phyloP scores from a whole-genome alignment of 2,888 invertebrate genomes.

The Apodemia duryi region DNA sequence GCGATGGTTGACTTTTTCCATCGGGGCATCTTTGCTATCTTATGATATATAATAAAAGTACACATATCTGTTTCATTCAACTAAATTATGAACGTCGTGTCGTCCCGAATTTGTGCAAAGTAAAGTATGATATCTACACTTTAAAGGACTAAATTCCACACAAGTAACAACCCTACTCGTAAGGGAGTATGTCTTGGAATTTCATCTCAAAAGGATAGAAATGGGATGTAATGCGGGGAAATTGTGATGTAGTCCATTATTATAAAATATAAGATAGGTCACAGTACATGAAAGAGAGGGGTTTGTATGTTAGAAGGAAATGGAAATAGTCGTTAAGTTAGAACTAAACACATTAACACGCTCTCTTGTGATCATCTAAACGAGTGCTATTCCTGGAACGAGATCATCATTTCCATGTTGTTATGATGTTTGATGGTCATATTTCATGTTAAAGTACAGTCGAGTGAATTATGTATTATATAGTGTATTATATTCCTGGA shows the following conservation, averaged over 20 bases:
- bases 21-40: too few relatives aligned
- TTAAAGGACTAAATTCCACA: not conserved
- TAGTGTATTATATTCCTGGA: not conserved
- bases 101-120: not conserved
- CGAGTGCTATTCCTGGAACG: constrained; percentile 9
- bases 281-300: not conserved
- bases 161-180: not conserved
- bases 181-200: constrained; percentile 4
- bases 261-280: constrained; percentile 12
- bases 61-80: too few relatives aligned
- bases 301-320: not conserved
- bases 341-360: constrained; percentile 14
- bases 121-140: not conserved
- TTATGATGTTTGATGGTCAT: not conserved
- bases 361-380: constrained; percentile 1
- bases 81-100: not conserved
- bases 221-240: constrained; percentile 15
- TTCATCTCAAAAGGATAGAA: constrained; percentile 15
- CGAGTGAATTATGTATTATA: not conserved
- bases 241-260: constrained; percentile 15
- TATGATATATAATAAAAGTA: too few relatives aligned
- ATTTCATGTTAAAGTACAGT: not conserved
- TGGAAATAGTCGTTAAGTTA: constrained; percentile 1
- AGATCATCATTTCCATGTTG: constrained; percentile 8
- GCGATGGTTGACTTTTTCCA: too few relatives aligned